Percentiles rank a stretch among this genome's conserved stretches.
phyloP scores from a whole-genome alignment of 2,797 vertebrate genomes.

The Sebastolobus alascanus region DNA sequence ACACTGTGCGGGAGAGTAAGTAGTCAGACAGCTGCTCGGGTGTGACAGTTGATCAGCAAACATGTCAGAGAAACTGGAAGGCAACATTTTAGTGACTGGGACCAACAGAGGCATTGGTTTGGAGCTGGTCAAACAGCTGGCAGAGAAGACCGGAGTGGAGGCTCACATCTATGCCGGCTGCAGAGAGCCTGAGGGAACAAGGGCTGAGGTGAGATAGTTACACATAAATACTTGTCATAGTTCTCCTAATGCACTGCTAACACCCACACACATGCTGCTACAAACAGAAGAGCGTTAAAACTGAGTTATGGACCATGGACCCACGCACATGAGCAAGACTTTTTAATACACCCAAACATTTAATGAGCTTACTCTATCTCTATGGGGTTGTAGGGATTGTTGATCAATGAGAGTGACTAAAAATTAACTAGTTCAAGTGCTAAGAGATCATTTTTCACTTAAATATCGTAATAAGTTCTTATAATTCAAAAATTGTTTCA shows the following conservation, averaged over 20 bases:
- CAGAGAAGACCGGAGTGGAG: background rate
- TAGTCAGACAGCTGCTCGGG: background rate
- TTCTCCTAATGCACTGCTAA: background rate
- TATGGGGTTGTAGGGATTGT: background rate
- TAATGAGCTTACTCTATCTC: background rate
- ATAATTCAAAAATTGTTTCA: background rate
- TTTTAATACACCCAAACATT: background rate
- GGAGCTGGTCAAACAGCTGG: slow-evolving; percentile 63
- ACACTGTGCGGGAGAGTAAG: background rate
- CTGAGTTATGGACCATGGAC: background rate
- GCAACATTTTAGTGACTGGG: slow-evolving; percentile 69
- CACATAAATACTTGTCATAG: background rate
- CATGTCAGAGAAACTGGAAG: slow-evolving; percentile 53
- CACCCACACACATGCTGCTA: background rate
- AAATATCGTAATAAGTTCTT: background rate
- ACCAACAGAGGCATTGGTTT: slow-evolving; percentile 66
- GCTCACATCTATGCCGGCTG: slow-evolving; percentile 59
- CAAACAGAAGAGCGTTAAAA: background rate
- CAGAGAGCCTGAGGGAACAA: slow-evolving; percentile 38
- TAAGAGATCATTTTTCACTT: background rate
- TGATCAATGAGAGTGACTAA: background rate
- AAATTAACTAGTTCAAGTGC: background rate
- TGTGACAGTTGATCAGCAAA: background rate
- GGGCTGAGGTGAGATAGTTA: slow-evolving; percentile 44
- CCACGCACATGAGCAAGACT: background rate